A percentile compares a stretch with the other conserved stretches of the same genome.
phyloP scores from a whole-genome alignment of 2,888 invertebrate species.

The Stomorhina lunata region DNA sequence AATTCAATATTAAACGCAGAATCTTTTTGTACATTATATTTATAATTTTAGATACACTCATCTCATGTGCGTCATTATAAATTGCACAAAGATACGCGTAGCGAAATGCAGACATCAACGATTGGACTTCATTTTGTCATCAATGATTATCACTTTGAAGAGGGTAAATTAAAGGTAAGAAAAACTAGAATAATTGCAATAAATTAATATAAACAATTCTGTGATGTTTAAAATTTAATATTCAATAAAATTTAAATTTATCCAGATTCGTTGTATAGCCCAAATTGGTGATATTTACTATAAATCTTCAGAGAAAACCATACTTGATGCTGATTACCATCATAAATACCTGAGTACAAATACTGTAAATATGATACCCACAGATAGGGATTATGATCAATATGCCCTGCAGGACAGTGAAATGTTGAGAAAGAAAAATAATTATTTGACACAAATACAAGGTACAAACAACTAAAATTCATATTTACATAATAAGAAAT shows the following conservation, averaged over 20 bases:
- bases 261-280: slow-evolving; percentile 84
- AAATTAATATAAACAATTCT: too few species aligned
- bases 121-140: slow-evolving; percentile 81
- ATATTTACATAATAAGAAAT: too few species aligned
- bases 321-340: slow-evolving; percentile 81
- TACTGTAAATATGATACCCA: slow-evolving; percentile 75
- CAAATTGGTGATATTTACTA: slow-evolving; percentile 85
- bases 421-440: slow-evolving; percentile 76
- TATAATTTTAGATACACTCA: slow-evolving; percentile 74
- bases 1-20: not conserved
- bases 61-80: slow-evolving; percentile 77
- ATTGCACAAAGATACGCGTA: slow-evolving; percentile 74
- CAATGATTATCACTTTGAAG: slow-evolving; percentile 81
- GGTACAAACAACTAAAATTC: slow-evolving; percentile 70
- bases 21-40: not conserved
- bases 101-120: slow-evolving; percentile 80
- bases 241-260: not conserved
- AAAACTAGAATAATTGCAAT: too few species aligned
- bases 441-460: slow-evolving; percentile 78
- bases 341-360: slow-evolving; percentile 70
- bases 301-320: slow-evolving; percentile 84
- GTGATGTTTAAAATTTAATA: too few species aligned
- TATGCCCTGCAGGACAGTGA: slow-evolving; percentile 77
- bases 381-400: slow-evolving; percentile 74
- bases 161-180: slow-evolving; percentile 81